Conservation (phyloP, 2,113 vertebrate genomes). For the Phyllostomus hastatus region DNA sequence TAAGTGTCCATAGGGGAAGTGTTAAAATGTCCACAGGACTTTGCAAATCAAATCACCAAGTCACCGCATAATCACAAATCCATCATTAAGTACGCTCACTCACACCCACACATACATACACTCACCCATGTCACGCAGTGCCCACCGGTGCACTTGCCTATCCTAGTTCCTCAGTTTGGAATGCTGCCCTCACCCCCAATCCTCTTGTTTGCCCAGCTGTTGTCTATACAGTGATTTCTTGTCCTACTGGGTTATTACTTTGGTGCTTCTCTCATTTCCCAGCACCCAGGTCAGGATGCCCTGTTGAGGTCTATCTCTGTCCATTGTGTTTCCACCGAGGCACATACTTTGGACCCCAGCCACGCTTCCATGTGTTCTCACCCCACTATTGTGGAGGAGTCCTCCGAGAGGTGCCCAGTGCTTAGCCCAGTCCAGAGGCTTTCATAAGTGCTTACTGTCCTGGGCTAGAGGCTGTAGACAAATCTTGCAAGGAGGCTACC, state of each 20-base stretch:
- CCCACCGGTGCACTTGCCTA: neutral
- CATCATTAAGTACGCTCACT: neutral
- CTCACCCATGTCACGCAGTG: neutral
- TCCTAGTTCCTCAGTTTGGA: neutral
- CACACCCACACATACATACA: neutral
- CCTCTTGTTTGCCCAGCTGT: neutral
- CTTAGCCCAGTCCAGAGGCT: rapidly evolving
- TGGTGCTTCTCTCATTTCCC: neutral
- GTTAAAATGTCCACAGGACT: neutral
- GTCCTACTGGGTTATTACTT: neutral
- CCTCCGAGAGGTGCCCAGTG: neutral
- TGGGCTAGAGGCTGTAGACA: neutral
- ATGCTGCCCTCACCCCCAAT: too few relatives aligned
- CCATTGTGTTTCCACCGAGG: neutral
- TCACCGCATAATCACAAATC: neutral
- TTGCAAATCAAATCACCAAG: neutral
- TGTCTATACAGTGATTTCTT: neutral
- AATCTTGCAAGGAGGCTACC: neutral
- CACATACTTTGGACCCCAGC: neutral
- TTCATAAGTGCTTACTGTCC: neutral
- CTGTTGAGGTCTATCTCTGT: neutral
- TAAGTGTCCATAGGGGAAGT: neutral
- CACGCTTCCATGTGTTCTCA: neutral
- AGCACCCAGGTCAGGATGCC: neutral
- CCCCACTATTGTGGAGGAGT: neutral